A percentile compares a stretch with the other conserved stretches of the same genome.
These are phyloP conservation scores for Tanypteryx hageni DNA, from an alignment of 2,888 invertebrate genomes.

Conservation along the genomic window DNA sequence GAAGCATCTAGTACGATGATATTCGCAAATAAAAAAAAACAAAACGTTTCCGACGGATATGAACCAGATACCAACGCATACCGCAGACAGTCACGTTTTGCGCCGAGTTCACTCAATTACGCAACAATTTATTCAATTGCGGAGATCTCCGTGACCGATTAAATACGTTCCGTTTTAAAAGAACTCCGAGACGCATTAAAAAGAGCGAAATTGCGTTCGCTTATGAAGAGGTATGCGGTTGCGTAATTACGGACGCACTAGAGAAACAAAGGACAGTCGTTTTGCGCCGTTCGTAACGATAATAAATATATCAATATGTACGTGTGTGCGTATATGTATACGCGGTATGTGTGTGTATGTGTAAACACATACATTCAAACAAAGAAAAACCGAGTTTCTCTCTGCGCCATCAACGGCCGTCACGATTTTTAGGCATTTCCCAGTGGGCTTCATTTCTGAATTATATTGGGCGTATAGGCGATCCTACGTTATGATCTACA, in stretches of 20 bases:
- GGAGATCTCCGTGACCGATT: constrained; percentile 28
- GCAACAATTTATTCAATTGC: constrained; percentile 24
- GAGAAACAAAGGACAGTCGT: not conserved
- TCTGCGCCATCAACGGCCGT: too few species aligned
- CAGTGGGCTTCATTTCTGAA: too few species aligned
- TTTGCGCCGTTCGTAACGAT: too few species aligned
- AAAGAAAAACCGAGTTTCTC: too few species aligned
- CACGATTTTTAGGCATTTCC: too few species aligned
- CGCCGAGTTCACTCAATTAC: constrained; percentile 32
- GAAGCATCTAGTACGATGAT: not conserved
- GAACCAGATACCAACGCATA: not conserved
- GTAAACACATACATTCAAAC: too few species aligned
- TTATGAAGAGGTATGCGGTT: not conserved
- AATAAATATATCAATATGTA: too few species aligned
- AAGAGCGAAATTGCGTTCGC: not conserved
- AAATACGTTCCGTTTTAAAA: constrained; percentile 6
- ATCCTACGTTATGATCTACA: too few species aligned
- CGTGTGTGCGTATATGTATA: too few species aligned
- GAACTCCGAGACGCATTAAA: not conserved
- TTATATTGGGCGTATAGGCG: too few species aligned
- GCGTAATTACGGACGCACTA: not conserved
- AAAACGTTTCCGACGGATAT: not conserved
- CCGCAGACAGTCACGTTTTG: not conserved
- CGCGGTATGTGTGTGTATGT: too few species aligned
- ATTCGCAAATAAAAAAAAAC: not conserved